phyloP scores from a whole-genome alignment of 2,797 vertebrate species.

The Botia kubotai region DNA sequence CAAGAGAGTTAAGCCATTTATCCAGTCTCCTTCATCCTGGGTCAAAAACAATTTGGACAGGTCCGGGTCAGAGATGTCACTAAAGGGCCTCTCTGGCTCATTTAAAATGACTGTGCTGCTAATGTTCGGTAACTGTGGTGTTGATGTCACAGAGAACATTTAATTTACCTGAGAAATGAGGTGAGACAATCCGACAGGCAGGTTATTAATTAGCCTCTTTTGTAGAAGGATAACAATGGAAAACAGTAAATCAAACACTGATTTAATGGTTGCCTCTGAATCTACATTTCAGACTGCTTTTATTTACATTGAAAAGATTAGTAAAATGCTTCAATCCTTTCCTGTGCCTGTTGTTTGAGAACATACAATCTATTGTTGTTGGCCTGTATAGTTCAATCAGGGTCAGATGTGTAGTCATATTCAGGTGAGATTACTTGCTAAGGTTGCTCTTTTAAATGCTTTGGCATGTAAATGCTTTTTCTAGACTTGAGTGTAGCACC shows the following conservation, averaged over 20 bases:
- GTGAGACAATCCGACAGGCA: constrained; percentile 57
- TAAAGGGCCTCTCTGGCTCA: constrained; percentile 34
- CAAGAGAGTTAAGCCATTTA: constrained; percentile 21
- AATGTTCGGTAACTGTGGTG: constrained; percentile 55
- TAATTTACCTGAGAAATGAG: constrained; percentile 24
- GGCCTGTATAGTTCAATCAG: background rate
- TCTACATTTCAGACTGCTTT: constrained; percentile 18
- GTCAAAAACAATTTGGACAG: background rate
- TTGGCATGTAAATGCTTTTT: background rate
- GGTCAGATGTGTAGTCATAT: background rate
- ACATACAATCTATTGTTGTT: constrained; percentile 1
- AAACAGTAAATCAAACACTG: constrained; percentile 56
- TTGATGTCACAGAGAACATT: constrained; percentile 39
- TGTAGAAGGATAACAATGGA: constrained; percentile 56
- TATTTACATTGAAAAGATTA: constrained; percentile 29
- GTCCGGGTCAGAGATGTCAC: background rate
- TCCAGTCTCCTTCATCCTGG: background rate
- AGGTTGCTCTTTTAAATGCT: background rate
- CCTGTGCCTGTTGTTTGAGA: constrained; percentile 44
- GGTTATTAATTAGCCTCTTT: constrained; percentile 66
- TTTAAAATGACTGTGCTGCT: constrained; percentile 63
- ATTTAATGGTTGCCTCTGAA: constrained; percentile 49
- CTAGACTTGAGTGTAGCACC: background rate
- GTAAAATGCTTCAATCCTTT: constrained; percentile 41
- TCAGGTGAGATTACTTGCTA: background rate